Evolutionary conservation across 1,140 invertebrate genomes (phyloP).

Genomic region (Pogonus chalceus): DNA sequence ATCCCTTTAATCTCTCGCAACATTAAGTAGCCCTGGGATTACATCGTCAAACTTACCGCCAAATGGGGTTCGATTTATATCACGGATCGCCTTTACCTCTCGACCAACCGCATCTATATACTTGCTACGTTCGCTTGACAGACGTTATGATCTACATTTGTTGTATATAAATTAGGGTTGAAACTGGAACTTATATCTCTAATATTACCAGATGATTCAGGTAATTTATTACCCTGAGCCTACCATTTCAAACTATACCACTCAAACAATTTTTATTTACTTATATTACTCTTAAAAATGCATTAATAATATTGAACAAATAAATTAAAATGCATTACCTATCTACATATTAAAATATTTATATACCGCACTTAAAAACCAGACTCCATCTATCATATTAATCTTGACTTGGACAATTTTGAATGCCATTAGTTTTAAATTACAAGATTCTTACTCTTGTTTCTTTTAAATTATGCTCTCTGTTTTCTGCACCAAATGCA

Average conservation of each 20-base stretch:
- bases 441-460: background rate
- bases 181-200: no score
- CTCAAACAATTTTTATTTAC: no score
- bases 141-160: no score
- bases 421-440: background rate
- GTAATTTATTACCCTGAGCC: no score
- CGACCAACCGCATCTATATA: background rate
- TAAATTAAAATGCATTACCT: background rate
- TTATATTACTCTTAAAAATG: no score
- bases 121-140: background rate
- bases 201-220: no score
- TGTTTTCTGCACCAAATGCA: background rate
- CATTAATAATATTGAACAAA: no score
- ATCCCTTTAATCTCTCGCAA: constrained; percentile 6
- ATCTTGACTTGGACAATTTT: background rate
- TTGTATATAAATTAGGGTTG: no score
- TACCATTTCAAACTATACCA: no score
- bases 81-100: background rate
- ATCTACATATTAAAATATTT: background rate
- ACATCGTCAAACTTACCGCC: background rate
- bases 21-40: constrained; percentile 1
- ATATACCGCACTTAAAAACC: background rate
- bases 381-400: background rate
- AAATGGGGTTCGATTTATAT: constrained; percentile 2
- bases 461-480: background rate